phyloP scores from a whole-genome alignment of 2,113 vertebrate species.

The Pampusana beccarii region DNA sequence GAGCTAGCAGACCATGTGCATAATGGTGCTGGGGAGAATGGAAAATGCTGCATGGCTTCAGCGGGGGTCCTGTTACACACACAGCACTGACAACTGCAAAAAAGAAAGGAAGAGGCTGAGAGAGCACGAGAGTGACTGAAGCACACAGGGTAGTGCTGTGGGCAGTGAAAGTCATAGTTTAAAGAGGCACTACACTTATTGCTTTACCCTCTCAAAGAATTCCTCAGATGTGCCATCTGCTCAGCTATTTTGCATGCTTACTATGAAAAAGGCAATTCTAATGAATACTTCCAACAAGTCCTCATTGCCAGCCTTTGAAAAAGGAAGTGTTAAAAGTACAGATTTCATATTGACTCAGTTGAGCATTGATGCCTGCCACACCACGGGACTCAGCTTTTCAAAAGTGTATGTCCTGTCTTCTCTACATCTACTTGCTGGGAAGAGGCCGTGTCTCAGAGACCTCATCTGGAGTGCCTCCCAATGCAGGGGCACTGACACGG shows the following conservation, averaged over 20 bases:
- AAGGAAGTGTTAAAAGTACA: not conserved
- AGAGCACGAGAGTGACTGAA: not conserved
- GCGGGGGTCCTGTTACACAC: not conserved
- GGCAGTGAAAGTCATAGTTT: not conserved
- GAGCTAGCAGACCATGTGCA: not conserved
- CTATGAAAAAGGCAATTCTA: not conserved
- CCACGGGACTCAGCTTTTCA: not conserved
- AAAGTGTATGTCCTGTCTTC: not conserved
- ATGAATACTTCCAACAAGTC: not conserved
- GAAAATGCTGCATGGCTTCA: not conserved
- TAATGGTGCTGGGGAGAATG: not conserved
- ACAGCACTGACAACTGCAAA: not conserved
- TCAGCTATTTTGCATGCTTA: not conserved
- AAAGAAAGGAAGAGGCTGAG: not conserved
- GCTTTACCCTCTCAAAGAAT: not conserved
- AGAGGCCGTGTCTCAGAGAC: not conserved
- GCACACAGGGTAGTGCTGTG: fast-evolving
- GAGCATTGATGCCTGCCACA: not conserved
- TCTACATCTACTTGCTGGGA: not conserved
- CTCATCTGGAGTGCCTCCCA: not conserved
- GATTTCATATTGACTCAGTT: not conserved
- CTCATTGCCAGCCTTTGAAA: not conserved
- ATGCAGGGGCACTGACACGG: not conserved
- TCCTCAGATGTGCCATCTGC: not conserved
- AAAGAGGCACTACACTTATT: not conserved